Evolutionary conservation across 2,888 invertebrate species (phyloP).

Genomic region (Pharmacophagus antenor): DNA sequence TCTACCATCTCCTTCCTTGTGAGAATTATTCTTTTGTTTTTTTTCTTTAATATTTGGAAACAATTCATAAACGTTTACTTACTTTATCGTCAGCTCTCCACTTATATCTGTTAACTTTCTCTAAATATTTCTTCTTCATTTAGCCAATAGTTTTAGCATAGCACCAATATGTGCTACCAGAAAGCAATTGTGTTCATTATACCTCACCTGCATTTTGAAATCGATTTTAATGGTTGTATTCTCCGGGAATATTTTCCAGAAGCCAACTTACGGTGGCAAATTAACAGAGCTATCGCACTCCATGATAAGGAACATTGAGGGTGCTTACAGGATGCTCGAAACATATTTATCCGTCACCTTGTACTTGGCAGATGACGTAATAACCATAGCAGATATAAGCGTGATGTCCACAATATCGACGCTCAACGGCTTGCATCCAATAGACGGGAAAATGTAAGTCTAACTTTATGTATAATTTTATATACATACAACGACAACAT

Average conservation of each 20-base stretch:
- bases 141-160: too few species aligned
- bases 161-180: too few species aligned
- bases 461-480: slow-evolving; percentile 1
- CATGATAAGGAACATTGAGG: slow-evolving; percentile 44
- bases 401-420: slow-evolving; percentile 55
- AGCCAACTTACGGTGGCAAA: slow-evolving; percentile 57
- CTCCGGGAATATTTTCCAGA: slow-evolving; percentile 45
- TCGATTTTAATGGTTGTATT: slow-evolving; percentile 1
- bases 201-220: neutral
- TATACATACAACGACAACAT: too few species aligned
- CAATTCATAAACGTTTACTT: too few species aligned
- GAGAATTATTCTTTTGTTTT: too few species aligned
- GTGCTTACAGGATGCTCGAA: slow-evolving; percentile 61
- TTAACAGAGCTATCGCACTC: slow-evolving; percentile 50
- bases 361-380: slow-evolving; percentile 55
- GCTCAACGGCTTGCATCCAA: slow-evolving; percentile 54
- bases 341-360: slow-evolving; percentile 52
- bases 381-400: slow-evolving; percentile 65
- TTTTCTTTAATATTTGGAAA: too few species aligned
- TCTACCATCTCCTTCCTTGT: too few species aligned
- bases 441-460: slow-evolving; percentile 53
- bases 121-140: too few species aligned
- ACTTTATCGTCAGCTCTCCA: too few species aligned
- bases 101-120: too few species aligned
- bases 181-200: too few species aligned